Evolutionary conservation across 2,113 vertebrate genomes (phyloP), one percentile per base, ranked within the genome.

Genomic region (Pagrus major): DNA sequence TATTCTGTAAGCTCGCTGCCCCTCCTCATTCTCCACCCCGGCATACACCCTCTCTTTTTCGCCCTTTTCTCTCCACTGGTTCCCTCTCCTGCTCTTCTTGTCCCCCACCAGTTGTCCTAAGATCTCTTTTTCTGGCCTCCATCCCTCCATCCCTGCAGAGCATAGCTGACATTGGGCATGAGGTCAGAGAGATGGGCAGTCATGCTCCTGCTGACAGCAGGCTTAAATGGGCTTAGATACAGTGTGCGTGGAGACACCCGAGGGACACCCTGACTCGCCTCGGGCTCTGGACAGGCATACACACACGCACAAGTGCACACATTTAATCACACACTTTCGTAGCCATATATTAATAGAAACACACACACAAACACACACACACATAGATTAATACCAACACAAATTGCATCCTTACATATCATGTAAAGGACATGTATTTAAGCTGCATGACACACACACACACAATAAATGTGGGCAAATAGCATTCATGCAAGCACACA

Each of bases 121-220:
- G 87, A 89, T 88, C 87, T 92, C 74, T 86, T 90, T 91, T 86
- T 83, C 87, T 88, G 87, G 84, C 78, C 88, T 75, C 63, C 79
- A 61, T 85, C 60, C 85, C 66, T 71, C 72, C 78, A 76, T 93
- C 91, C 90, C 90, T 55, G 58, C 70, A 89, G 92, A 94, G 86
- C 73, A 55, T 71, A 71, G 83, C 86, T 93, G 92, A 93, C 93
- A 93, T 94, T 94, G 93, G 89, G 86, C 91, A 87, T 74, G 92
- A 93, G 93, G 92, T 94, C 92, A 93, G 88, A 87, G 89, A 91
- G 91, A 87, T 91, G 93, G 93, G 89, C 92, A 91, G 91, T 78
- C 88, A 88, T 89, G 90, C 81, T 87, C 85, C 67, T 78, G 77
- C 90, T 93, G 90, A 89, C 93, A 88, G 85, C 77, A 27, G 60